Conservation (phyloP, 2,888 invertebrate species). For the Lasioglossum marginatum region DNA sequence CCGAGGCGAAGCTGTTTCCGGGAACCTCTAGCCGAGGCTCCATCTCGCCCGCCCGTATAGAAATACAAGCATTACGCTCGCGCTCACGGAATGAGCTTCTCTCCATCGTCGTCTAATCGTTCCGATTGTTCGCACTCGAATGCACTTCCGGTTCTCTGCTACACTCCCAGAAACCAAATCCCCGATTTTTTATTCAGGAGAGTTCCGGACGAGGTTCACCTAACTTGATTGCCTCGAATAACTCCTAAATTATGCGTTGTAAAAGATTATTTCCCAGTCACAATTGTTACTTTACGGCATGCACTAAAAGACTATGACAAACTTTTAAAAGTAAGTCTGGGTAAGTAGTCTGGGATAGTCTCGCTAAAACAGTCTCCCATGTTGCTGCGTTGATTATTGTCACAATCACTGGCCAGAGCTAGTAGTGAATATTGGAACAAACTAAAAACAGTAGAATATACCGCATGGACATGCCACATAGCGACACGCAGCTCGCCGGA, state of each 20-base stretch:
- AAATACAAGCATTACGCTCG: constrained; percentile 75
- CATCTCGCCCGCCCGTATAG: constrained; percentile 65
- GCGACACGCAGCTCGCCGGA: neutral
- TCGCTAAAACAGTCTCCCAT: neutral
- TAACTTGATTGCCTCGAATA: no score
- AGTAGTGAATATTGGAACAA: neutral
- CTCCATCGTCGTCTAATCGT: constrained; percentile 62
- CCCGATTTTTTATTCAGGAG: neutral
- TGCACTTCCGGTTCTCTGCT: constrained; percentile 26
- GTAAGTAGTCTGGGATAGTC: neutral
- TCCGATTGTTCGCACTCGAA: constrained; percentile 52
- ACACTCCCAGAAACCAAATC: constrained; percentile 22
- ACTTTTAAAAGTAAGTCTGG: neutral
- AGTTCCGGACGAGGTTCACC: no score
- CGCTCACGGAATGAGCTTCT: constrained; percentile 46
- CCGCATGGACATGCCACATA: neutral
- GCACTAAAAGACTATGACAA: neutral
- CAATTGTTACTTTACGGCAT: neutral
- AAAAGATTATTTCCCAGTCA: no score
- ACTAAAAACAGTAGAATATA: neutral
- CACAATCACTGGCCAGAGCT: neutral
- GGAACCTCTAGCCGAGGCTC: constrained; percentile 62
- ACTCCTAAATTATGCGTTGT: no score
- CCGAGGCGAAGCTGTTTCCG: constrained; percentile 64
- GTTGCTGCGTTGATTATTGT: neutral